phyloP scores from a whole-genome alignment of 2,888 invertebrate genomes.

The Lasioglossum villosulum region DNA sequence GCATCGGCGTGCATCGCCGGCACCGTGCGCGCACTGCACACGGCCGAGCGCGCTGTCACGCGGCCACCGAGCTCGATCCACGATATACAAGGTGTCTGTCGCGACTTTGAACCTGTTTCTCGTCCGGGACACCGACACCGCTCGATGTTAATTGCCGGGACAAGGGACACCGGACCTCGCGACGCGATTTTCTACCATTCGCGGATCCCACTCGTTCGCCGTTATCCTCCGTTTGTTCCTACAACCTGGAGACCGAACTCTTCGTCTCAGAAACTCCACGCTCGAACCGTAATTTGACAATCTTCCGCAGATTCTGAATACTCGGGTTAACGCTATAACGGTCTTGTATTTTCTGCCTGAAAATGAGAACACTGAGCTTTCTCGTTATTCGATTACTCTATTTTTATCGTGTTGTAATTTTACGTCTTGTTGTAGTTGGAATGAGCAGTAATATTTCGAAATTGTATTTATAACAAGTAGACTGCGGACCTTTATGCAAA shows the following conservation, averaged over 20 bases:
- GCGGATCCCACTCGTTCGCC: background rate
- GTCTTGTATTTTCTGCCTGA: too few species aligned
- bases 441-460: too few species aligned
- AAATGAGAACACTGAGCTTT: too few species aligned
- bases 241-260: background rate
- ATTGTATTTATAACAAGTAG: too few species aligned
- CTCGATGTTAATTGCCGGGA: conserved; percentile 1
- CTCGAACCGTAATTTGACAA: background rate
- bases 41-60: conserved; percentile 14
- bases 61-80: conserved; percentile 20
- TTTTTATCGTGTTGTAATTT: too few species aligned
- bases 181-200: background rate
- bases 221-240: background rate
- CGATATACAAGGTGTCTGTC: conserved; percentile 44
- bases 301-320: background rate
- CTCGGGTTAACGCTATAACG: background rate
- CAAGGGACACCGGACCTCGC: background rate
- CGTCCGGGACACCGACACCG: background rate
- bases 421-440: too few species aligned
- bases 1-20: conserved; percentile 12
- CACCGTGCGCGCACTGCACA: background rate
- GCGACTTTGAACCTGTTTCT: conserved; percentile 9
- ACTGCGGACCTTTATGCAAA: too few species aligned
- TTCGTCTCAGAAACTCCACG: background rate
- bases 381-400: background rate